Base-by-base conservation (phyloP, 2,797 vertebrate genomes). In the Falco novaeseelandiae region DNA sequence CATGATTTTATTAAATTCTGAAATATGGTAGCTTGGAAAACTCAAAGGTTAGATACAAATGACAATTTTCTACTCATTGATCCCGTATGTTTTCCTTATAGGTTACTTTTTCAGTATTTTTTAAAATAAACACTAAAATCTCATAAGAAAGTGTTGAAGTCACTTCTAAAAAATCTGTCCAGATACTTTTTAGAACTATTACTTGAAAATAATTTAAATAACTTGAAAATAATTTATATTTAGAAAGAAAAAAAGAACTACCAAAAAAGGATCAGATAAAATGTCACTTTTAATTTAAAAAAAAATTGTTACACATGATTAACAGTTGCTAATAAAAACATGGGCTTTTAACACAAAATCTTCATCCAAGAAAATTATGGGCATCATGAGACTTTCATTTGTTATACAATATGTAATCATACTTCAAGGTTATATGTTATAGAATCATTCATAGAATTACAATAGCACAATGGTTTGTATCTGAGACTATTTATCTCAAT, bases 261-360 rank as follows among this genome's bases (percentile, higher is more conserved):
- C 10, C 49, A 16, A 32, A 7, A 48, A 59, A 46, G 15, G 1
- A 30, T 13, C 5, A 52, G 16, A 40, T 4, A 36, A 67, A 55
- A 79, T 13, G 0, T 11, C 0, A 19, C 14, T 44, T 40, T 36
- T 63, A 0, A 9, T 29, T 71, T 91, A 48, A 8, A 11, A 40
- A 40, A 44, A 52, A 30, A 16, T 48, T 80, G 1, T 58, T 34
- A 34, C 36, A 19, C 4, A 14, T 40, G 9, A 17, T 72, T 69
- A 63, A 51, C 1, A 44, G 2, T 59, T 72, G 6, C 3, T 20
- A 22, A 54, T 19, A 34, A 67, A 89, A 67, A 10, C 12, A 52
- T 16, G 3, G 4, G 2, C 4, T 76, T 76, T 59, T 63, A 72
- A 38, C 6, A 83, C 3, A 76, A 30, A 52, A 32, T 57, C 10